phyloP scores from a whole-genome alignment of 2,888 invertebrate species.

The Drosophila diplacantha region DNA sequence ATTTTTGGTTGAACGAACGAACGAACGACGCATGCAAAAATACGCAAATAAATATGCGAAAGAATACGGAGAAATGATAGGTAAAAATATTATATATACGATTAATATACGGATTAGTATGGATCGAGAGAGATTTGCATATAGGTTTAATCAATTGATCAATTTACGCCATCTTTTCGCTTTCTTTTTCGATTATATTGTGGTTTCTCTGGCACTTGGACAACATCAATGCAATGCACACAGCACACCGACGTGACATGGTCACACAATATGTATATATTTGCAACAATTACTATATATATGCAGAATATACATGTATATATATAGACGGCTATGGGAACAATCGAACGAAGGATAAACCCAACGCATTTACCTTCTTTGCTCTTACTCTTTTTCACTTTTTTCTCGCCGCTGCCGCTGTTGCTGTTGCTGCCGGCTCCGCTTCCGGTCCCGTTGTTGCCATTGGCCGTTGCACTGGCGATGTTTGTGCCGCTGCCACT shows the following conservation, averaged over 20 bases:
- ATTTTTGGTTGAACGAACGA: conserved; percentile 45
- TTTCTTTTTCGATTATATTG: conserved; percentile 4
- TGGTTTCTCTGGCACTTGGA: conserved; percentile 17
- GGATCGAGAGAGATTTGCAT: conserved; percentile 20
- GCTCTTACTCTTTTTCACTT: conserved; percentile 78
- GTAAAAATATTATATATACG: conserved; percentile 53
- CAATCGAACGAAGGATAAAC: conserved; percentile 72
- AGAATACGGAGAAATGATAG: conserved; percentile 63
- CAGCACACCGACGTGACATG: conserved; percentile 22
- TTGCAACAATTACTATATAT: conserved; percentile 5
- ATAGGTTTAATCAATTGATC: conserved; percentile 25
- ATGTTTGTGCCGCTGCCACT: conserved; percentile 38
- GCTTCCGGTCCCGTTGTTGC: conserved; percentile 38
- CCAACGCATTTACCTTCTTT: conserved; percentile 78
- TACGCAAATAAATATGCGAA: conserved; percentile 57
- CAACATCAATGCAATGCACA: conserved; percentile 40
- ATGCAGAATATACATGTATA: conserved; percentile 8
- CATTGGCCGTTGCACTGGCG: conserved; percentile 55
- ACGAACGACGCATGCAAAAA: conserved; percentile 68
- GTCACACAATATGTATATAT: conserved; percentile 13
- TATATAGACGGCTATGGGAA: conserved; percentile 47
- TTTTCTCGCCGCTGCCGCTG: conserved; percentile 76
- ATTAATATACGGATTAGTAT: conserved; percentile 41
- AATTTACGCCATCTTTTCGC: conserved; percentile 20
- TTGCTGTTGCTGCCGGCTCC: conserved; percentile 62